Evolutionary conservation across 2,888 invertebrate species (phyloP).

Genomic region (Leptinotarsa juncta): DNA sequence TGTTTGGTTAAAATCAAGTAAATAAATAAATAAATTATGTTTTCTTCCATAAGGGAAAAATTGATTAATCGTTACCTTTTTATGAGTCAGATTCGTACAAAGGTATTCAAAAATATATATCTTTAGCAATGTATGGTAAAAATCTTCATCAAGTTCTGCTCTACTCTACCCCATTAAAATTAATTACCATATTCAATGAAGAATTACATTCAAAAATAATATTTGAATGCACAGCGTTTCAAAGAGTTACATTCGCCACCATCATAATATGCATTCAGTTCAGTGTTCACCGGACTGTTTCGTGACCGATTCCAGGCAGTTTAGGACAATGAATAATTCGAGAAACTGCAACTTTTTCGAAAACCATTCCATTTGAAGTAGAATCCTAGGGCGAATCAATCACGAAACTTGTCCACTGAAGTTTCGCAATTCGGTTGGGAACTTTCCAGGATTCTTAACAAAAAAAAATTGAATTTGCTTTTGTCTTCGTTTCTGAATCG

Average conservation of each 20-base stretch:
- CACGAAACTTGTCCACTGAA: slow-evolving; percentile 1
- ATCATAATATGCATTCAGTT: slow-evolving; percentile 16
- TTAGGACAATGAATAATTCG: slow-evolving; percentile 1
- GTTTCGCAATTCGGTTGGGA: slow-evolving; percentile 12
- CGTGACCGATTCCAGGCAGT: slow-evolving; percentile 21
- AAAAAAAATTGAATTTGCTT: slow-evolving; percentile 32
- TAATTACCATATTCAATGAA: no score
- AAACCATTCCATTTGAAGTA: slow-evolving; percentile 3
- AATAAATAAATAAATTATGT: no score
- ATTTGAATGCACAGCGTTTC: neutral
- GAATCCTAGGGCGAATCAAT: slow-evolving; percentile 5
- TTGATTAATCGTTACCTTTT: no score
- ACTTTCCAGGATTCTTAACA: slow-evolving; percentile 10
- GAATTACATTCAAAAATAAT: neutral
- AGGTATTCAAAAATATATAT: no score
- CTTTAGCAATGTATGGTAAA: no score
- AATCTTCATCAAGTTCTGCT: no score
- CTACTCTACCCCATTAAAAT: no score
- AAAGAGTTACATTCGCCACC: neutral
- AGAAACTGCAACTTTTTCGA: neutral
- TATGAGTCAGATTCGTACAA: no score
- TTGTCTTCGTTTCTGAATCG: slow-evolving; percentile 29
- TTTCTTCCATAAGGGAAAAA: no score
- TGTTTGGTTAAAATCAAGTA: no score
- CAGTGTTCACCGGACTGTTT: slow-evolving; percentile 26